Base-by-base conservation (phyloP, 2,797 vertebrate genomes). In the Euphonia xanthogaster region DNA sequence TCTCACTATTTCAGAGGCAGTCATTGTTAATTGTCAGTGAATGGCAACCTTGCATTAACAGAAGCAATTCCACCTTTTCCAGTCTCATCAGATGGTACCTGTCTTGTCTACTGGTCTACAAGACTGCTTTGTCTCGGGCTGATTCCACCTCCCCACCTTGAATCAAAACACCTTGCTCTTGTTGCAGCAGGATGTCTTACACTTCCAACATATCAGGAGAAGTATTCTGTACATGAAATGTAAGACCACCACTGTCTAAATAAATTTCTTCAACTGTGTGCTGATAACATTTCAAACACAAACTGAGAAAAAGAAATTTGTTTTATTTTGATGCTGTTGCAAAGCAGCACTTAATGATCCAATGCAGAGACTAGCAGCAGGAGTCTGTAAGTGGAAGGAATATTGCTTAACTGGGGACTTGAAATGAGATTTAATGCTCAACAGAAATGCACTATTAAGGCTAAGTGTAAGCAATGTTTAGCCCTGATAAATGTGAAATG, bases 111-210 rank as follows among this genome's bases (percentile, higher is more conserved):
- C 24, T n/a, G 24, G 3, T 66, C 27, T 85, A 5, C 10, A 25
- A 72, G 47, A 70, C 33, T 31, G 22, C 45, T 45, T 10, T 33
- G 19, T 57, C 21, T 67, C 51, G 48, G 27, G 13, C 48, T 76
- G 14, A 62, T 73, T 23, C 2, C 2, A 14, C 4, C 4, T 22
- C 3, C 2, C 10, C 21, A 10, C 21, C 4, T 20, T 61, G 22
- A 91, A 75, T 81, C 48, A 66, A 57, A 62, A 57, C 47, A 60
- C 22, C 14, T 84, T 28, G 15, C 17, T 75, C 13, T 55, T 73
- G 12, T 33, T 78, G 58, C 42, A 85, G n/a, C 44, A 60, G 45
- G 28, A 15, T 82, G n/a, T 28, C n/a, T 60, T 50, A 39, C 1
- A 47, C 16, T 48, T 57, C 22, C 23, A 74, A 9, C 35, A 14